These are phyloP conservation scores for Bombus confusus DNA, from an alignment of 1,140 invertebrate species.

Conservation along the genomic window DNA sequence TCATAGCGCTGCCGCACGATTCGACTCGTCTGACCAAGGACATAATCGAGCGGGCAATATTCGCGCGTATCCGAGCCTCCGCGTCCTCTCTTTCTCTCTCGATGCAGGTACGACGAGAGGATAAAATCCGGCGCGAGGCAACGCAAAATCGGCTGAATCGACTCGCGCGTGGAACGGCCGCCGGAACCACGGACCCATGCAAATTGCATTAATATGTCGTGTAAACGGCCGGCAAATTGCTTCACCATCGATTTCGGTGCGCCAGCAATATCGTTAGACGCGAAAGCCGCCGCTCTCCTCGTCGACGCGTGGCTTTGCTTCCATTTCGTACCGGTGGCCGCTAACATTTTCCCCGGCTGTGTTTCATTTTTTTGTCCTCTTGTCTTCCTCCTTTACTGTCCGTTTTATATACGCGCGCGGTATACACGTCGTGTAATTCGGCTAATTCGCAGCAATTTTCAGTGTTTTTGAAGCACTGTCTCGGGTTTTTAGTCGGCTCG, in stretches of 20 bases:
- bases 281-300: constrained; percentile 34
- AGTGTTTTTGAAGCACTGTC: background rate
- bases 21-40: too few species aligned
- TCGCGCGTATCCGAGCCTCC: too few species aligned
- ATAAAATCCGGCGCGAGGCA: constrained; percentile 48
- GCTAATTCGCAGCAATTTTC: background rate
- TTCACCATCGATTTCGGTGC: constrained; percentile 72
- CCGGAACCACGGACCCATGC: constrained; percentile 64
- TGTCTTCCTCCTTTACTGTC: background rate
- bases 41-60: too few species aligned
- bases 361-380: background rate
- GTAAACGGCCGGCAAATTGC: constrained; percentile 73
- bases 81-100: background rate
- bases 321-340: background rate
- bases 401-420: background rate
- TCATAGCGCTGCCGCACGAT: too few species aligned
- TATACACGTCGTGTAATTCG: background rate
- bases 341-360: background rate
- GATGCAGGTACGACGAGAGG: background rate
- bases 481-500: too few species aligned
- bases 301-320: constrained; percentile 15
- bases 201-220: constrained; percentile 75
- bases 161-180: constrained; percentile 40
- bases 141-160: constrained; percentile 60
- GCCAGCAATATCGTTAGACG: constrained; percentile 56